A percentile compares a stretch with the other conserved stretches of the same genome.
Conservation (phyloP, 2,113 vertebrate species). For the Eidolon helvum region DNA sequence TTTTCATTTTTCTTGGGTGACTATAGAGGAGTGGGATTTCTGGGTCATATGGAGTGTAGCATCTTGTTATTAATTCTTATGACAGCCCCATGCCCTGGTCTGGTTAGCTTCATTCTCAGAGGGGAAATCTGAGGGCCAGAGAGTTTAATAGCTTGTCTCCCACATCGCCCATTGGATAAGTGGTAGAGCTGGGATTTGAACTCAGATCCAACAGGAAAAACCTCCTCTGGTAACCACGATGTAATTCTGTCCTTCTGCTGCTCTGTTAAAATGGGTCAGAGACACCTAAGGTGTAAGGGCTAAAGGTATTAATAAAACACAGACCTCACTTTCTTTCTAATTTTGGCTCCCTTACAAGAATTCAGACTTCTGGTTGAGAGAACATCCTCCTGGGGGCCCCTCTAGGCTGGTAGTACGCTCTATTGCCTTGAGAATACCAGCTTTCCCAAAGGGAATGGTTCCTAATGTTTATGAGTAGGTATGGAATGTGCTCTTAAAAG, state of each 20-base stretch:
- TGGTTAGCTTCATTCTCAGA: background rate
- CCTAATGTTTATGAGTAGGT: conserved; percentile 48
- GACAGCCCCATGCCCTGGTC: background rate
- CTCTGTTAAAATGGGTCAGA: conserved; percentile 1
- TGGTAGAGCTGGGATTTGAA: conserved; percentile 15
- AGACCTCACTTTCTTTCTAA: conserved; percentile 36
- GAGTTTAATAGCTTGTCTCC: background rate
- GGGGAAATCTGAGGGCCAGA: background rate
- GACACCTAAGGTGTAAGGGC: background rate
- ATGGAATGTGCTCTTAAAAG: conserved; percentile 70
- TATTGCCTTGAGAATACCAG: conserved; percentile 4
- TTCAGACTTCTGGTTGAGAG: conserved; percentile 16
- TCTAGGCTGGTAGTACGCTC: background rate
- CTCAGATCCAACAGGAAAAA: background rate
- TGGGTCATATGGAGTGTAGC: background rate
- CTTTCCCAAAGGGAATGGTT: conserved; percentile 60
- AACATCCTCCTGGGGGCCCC: background rate
- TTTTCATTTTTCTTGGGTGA: background rate
- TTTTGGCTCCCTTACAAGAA: conserved; percentile 50
- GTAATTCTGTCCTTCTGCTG: background rate
- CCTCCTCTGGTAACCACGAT: background rate
- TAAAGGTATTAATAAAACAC: conserved; percentile 1
- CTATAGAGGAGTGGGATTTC: background rate
- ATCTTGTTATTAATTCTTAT: background rate
- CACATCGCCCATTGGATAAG: background rate